Base-by-base conservation (phyloP, 2,113 vertebrate genomes). In the Xenopus tropicalis region DNA sequence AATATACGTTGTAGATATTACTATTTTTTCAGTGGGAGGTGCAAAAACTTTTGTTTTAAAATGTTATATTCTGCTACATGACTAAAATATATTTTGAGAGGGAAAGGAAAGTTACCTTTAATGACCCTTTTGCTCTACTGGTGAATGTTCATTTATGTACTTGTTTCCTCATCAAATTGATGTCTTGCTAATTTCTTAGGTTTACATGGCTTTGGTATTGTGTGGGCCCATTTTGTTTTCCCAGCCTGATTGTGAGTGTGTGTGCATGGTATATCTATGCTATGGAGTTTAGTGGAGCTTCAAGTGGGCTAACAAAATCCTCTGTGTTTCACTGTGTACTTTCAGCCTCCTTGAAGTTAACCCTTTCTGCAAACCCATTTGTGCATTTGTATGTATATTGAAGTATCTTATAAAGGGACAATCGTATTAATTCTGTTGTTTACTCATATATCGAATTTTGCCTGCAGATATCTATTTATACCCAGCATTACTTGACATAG, bases 401-500 rank as follows among this genome's bases (percentile, higher is more conserved):
- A 69, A 56, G 23, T 19, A 74, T 67, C 54, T 68, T 74, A 61
- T 61, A 68, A 69, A 75, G 66, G 73, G 73, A 75, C 73, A 75
- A 75, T 75, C 73, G 56, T 69, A 75, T 69, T 14, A 29, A 63
- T 72, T 58, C 20, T 62, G 17, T 67, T 68, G 63, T 67, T 74
- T 69, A 75, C 66, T 66, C 57, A 69, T 52, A 69, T 63, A 48
- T 16, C 23, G 42, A 5, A n/a, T 66, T 46, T 74, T 63, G 66
- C 59, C 69, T 69, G 66, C 73, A 63, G 58, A 69, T 75, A 44
- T 10, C n/a, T 75, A 75, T 75, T 75, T 69, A 75, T 69, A 69
- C 46, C 23, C 57, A 75, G 58, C 69, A 62, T 75, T 75, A 75
- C 73, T 75, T 75, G 73, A 75, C 73, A 20, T 75, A 75, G 66